A percentile compares a stretch with the other conserved stretches of the same genome.
These are phyloP conservation scores for Coenobita brevimanus DNA, from an alignment of 1,140 invertebrate species.

Conservation along the genomic window DNA sequence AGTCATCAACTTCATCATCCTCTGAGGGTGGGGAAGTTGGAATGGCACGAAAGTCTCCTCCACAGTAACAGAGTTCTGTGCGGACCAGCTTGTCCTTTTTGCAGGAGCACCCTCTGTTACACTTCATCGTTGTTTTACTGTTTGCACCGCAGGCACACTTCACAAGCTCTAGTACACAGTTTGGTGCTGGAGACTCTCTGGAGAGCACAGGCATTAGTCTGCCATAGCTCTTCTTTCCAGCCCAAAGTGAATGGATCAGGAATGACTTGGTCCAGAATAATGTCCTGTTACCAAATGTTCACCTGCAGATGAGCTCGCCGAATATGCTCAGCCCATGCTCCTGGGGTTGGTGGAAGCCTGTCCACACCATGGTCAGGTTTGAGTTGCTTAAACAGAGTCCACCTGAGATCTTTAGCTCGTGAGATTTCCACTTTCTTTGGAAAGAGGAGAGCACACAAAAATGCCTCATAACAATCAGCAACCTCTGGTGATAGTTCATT, in stretches of 20 bases:
- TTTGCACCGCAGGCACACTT: not conserved
- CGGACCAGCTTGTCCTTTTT: not conserved
- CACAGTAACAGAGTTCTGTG: constrained; percentile 8
- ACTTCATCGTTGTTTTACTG: not conserved
- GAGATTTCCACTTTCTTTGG: not conserved
- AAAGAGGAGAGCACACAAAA: constrained; percentile 2
- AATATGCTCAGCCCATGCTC: constrained; percentile 12
- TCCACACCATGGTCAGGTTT: constrained; percentile 24
- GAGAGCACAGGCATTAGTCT: not conserved
- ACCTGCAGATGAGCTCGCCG: constrained; percentile 15
- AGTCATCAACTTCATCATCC: too few relatives aligned
- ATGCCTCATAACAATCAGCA: not conserved
- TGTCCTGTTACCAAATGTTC: constrained; percentile 15
- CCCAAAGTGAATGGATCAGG: not conserved
- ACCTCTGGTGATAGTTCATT: not conserved
- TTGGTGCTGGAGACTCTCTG: constrained; percentile 4
- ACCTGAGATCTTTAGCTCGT: not conserved
- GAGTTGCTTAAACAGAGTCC: not conserved
- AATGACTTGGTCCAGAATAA: not conserved
- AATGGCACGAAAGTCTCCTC: too few relatives aligned
- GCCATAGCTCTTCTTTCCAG: not conserved
- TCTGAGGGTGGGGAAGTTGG: too few relatives aligned
- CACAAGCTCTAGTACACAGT: not conserved
- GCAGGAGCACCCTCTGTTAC: not conserved
- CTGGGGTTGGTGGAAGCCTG: constrained; percentile 1